Conservation (phyloP, 2,797 vertebrate genomes). For the Sebastes taczanowskii region DNA sequence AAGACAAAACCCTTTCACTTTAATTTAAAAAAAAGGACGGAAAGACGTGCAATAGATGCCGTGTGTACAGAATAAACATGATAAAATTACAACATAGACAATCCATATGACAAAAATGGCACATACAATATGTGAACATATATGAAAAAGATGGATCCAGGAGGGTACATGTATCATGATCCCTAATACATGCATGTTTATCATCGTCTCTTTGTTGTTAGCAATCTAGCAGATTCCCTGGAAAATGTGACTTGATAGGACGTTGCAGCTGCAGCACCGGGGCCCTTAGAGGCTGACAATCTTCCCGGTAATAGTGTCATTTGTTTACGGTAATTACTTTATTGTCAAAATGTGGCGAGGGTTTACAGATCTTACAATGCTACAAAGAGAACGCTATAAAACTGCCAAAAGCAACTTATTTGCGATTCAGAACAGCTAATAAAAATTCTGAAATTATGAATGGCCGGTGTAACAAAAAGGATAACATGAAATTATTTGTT, state of each 20-base stretch:
- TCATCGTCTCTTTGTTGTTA: not conserved
- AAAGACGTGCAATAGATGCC: not conserved
- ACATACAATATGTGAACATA: not conserved
- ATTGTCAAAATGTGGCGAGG: constrained; percentile 50
- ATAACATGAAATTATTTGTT: constrained; percentile 58
- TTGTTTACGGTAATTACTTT: constrained; percentile 70
- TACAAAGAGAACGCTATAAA: constrained; percentile 45
- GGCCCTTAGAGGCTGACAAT: constrained; percentile 37
- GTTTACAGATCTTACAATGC: constrained; percentile 53
- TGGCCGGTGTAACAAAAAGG: constrained; percentile 52
- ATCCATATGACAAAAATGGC: not conserved
- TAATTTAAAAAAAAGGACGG: too few relatives aligned
- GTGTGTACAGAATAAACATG: not conserved
- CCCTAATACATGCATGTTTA: not conserved
- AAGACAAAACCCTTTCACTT: too few relatives aligned
- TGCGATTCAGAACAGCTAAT: constrained; percentile 39
- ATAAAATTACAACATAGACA: not conserved
- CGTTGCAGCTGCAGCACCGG: not conserved
- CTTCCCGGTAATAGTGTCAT: constrained; percentile 50
- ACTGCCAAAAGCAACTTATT: constrained; percentile 55
- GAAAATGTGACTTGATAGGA: constrained; percentile 16
- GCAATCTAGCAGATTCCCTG: constrained; percentile 19
- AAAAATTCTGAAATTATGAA: constrained; percentile 53
- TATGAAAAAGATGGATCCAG: not conserved
- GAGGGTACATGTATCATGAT: not conserved